Evolutionary conservation across 1,140 invertebrate species (phyloP).

Genomic region (Drosophila eugracilis): DNA sequence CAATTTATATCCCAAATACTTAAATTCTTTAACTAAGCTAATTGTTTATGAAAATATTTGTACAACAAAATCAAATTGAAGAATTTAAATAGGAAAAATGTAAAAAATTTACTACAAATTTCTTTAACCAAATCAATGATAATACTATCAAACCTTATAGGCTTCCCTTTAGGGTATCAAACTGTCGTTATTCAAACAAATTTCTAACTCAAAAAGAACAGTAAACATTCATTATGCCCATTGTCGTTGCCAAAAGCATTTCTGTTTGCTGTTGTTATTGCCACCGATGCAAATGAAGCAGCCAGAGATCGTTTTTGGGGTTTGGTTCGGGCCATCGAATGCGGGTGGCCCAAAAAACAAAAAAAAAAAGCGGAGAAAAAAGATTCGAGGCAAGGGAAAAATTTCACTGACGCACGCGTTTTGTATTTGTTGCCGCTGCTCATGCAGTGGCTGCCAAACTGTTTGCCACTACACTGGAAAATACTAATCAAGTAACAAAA

Average conservation of each 20-base stretch:
- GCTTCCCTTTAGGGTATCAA: slow-evolving; percentile 9
- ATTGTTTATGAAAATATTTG: no score
- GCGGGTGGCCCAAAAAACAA: slow-evolving; percentile 56
- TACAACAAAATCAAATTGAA: no score
- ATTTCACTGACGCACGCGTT: slow-evolving; percentile 75
- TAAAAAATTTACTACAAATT: no score
- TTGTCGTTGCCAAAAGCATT: slow-evolving; percentile 39
- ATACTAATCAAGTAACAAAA: no score
- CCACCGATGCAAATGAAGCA: slow-evolving; percentile 38
- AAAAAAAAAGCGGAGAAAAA: no score
- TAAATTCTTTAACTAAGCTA: no score
- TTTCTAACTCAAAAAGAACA: slow-evolving; percentile 29
- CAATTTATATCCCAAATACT: no score
- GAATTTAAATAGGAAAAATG: no score
- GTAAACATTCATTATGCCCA: slow-evolving; percentile 39
- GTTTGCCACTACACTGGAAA: slow-evolving; percentile 18
- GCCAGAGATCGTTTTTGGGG: slow-evolving; percentile 25
- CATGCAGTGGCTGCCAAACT: slow-evolving; percentile 46
- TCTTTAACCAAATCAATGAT: no score
- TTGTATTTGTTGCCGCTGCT: slow-evolving; percentile 15
- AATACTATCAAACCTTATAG: no score
- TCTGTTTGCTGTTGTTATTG: slow-evolving; percentile 28
- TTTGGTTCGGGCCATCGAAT: slow-evolving; percentile 25
- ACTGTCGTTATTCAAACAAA: not conserved
- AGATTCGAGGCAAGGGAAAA: slow-evolving; percentile 30